Evolutionary conservation across 92 coral and sea anemone species (phyloP).

Genomic region (Micromussa lordhowensis): DNA sequence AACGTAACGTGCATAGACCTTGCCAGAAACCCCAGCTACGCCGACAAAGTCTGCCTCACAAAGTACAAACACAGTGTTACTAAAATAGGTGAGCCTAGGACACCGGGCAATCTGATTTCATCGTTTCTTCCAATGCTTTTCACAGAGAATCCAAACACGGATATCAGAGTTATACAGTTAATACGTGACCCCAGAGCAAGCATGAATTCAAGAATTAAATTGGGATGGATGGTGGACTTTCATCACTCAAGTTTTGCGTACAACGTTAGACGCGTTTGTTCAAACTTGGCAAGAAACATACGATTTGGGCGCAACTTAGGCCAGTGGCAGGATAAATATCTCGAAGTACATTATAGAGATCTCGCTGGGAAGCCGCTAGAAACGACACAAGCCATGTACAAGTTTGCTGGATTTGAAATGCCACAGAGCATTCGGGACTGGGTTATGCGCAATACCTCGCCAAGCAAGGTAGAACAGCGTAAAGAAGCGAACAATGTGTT

Average conservation of each 20-base stretch:
- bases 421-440: conserved; percentile 22
- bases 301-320: conserved; percentile 13
- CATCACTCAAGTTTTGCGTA: neutral
- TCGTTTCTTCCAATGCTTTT: conserved; percentile 18
- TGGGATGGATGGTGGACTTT: conserved; percentile 2
- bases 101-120: neutral
- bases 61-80: conserved; percentile 37
- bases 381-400: conserved; percentile 19
- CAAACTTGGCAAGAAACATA: conserved; percentile 18
- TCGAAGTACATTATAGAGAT: conserved; percentile 17
- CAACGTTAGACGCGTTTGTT: neutral
- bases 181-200: conserved; percentile 31
- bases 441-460: conserved; percentile 18
- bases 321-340: neutral
- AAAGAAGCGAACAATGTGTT: neutral
- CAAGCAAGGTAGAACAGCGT: conserved; percentile 9
- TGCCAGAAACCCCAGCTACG: neutral
- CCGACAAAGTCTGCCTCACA: conserved; percentile 24
- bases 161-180: conserved; percentile 23
- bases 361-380: conserved; percentile 29
- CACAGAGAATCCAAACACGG: conserved; percentile 1
- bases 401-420: conserved; percentile 32
- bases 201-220: conserved; percentile 18
- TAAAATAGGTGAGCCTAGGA: conserved; percentile 13
- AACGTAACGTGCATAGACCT: neutral